These are phyloP conservation scores for Musca vetustissima DNA, from an alignment of 1,140 invertebrate species.

Conservation along the genomic window DNA sequence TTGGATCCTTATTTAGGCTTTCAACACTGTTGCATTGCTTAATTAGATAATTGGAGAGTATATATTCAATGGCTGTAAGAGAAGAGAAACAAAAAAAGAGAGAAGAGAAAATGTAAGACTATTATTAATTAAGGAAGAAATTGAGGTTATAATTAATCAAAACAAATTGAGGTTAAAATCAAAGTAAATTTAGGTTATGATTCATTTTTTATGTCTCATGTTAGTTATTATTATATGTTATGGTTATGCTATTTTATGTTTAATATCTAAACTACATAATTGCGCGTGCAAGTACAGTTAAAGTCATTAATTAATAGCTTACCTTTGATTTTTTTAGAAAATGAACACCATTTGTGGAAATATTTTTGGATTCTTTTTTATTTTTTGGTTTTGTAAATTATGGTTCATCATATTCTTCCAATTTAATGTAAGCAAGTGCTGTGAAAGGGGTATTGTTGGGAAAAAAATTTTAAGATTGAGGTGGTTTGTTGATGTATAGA, in stretches of 20 bases:
- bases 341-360: neutral
- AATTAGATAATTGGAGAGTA: slow-evolving; percentile 27
- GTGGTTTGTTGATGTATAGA: neutral
- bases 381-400: no score
- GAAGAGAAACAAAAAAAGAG: neutral
- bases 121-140: no score
- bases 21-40: slow-evolving; percentile 21
- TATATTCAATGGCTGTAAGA: slow-evolving; percentile 28
- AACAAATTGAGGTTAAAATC: no score
- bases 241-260: slow-evolving; percentile 2
- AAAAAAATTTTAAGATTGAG: slow-evolving; percentile 28
- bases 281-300: no score
- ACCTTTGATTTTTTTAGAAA: slow-evolving; percentile 16
- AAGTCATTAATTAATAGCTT: neutral
- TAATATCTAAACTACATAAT: neutral
- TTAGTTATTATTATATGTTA: no score
- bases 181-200: no score
- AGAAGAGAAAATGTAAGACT: no score
- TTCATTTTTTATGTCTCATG: no score
- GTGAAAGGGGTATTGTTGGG: slow-evolving; percentile 24
- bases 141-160: no score
- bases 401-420: slow-evolving; percentile 54
- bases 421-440: slow-evolving; percentile 56
- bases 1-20: slow-evolving; percentile 16
- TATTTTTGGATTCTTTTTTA: neutral